Evolutionary conservation across 2,888 invertebrate genomes (phyloP), one percentile per base, ranked within the genome.

Genomic region (Ctenicera cuprea): DNA sequence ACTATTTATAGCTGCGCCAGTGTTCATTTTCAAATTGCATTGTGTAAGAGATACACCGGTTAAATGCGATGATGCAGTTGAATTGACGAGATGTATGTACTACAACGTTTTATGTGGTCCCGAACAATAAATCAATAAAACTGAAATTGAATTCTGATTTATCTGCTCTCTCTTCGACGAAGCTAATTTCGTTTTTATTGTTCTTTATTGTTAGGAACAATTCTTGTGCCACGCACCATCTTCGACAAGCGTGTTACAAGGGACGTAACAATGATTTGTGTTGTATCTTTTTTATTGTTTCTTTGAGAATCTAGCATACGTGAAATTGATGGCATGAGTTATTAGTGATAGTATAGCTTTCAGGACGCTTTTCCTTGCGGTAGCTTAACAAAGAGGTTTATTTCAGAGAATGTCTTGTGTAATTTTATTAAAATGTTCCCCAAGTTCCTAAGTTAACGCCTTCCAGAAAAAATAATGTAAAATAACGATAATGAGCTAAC

Each of bases 121-220:
- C 70, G 30, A 71, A 73, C 78, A 75, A 75, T 76, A 77, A 77
- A 79, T 79, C 79, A 75, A 79, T 79, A 78, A 77, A 79, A 76
- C 73, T 75, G 76, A 78, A 79, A 79, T 78, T 77, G 78, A 79
- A 79, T 79, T 77, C 75, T 79, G 79, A 79, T 78, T 76, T 78
- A 78, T 79, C 79, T 77, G 65, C 72, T 76, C 72, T 71, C 68
- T 75, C 72, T 69, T 65, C 67, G 45, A 67, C 76, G 54, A 71
- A 76, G 74, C 73, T 78, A 77, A 78, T 78, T 77, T 73, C 76
- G 70, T 74, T 79, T 79, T 76, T 75, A 77, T 78, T 75, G 65
- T 77, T 76, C 71, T 70, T 33, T 37, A 66, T 66, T 66, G 64
- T 65, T 52, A 52, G 41, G 52, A 65, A 65, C 30, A 45, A 48